Evolutionary conservation across 2,113 vertebrate species (phyloP), one percentile per base, ranked within the genome.

Genomic region (Leptobrachium ailaonicum): DNA sequence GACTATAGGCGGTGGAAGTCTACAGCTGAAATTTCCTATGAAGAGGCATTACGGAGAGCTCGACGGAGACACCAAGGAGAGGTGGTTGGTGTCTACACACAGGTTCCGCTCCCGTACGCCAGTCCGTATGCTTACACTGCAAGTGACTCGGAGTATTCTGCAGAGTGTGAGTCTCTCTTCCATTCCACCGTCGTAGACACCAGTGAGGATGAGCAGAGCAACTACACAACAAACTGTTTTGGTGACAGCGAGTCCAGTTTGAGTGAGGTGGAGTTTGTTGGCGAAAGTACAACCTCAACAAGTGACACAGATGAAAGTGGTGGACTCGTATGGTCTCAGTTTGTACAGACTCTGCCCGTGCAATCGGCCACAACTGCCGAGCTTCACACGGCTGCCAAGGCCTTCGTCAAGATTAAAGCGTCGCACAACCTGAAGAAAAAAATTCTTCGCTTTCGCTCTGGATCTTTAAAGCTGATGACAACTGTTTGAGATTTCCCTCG

Each of bases 381-480:
- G 78, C 88, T 94, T 74, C 93, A 88, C 58, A 83, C 90, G 71
- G 91, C 94, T 0, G 85, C 92, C 0, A 96, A 95, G 83, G 89
- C 95, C 42, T 95, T 95, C 43, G 93, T 98, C 63, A 98, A 97
- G 89, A 97, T 99, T 73, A 99, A 98, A 86, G 97, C 97, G 0
- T 98, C 97, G 0, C 96, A 96, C 68, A 96, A 96, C 85, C 94
- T 99, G 85, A 99, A 99, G 91, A 99, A 94, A 92, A 98, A 95
- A 83, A 98, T 99, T 84, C 93, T 98, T 0, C 92, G 95, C 81
- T 98, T 97, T 88, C 91, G 95, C 58, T 95, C 96, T 0, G 96
- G 97, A 63, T 98, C 97, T 1, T 88, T 99, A 82, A 98, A 96
- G 83, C 92, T 98, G 79, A 99, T 99, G 96, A 99, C 97, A 0